Percentiles rank a stretch among this genome's conserved stretches.
These are phyloP conservation scores for Drosophila grimshawi DNA, from an alignment of 1,140 invertebrate species.

Conservation along the genomic window DNA sequence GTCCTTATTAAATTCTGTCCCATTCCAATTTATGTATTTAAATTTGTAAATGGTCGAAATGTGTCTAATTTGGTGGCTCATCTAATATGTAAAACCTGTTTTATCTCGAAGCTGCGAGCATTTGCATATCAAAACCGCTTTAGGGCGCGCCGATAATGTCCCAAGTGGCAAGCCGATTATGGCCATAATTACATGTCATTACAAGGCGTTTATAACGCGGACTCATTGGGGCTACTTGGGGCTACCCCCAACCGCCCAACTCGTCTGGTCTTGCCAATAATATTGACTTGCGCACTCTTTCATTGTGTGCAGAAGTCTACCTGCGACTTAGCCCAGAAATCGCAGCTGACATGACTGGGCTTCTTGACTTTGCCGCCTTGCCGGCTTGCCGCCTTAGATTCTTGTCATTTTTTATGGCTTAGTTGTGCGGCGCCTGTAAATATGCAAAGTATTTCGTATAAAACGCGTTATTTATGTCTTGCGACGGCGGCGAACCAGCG, in stretches of 20 bases:
- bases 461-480: slow-evolving; percentile 74
- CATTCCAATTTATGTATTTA: background rate
- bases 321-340: slow-evolving; percentile 56
- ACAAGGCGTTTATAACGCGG: slow-evolving; percentile 64
- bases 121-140: slow-evolving; percentile 75
- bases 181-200: slow-evolving; percentile 80
- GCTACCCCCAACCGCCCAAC: background rate
- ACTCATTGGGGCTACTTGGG: slow-evolving; percentile 4
- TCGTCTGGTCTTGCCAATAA: slow-evolving; percentile 35
- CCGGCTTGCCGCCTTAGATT: slow-evolving; percentile 20
- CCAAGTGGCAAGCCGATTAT: slow-evolving; percentile 77
- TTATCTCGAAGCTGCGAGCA: slow-evolving; percentile 24
- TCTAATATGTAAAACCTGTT: background rate
- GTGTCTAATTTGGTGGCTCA: background rate
- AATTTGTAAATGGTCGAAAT: background rate
- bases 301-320: slow-evolving; percentile 59
- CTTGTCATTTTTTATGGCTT: slow-evolving; percentile 78
- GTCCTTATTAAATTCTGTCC: background rate
- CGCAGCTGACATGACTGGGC: slow-evolving; percentile 74
- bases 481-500: slow-evolving; percentile 34
- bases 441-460: slow-evolving; percentile 77
- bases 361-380: slow-evolving; percentile 50
- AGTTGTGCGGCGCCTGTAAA: slow-evolving; percentile 59
- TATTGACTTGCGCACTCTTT: slow-evolving; percentile 73
- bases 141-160: slow-evolving; percentile 44